These are phyloP conservation scores for Cephus cinctus DNA, from an alignment of 1,140 invertebrate genomes.

Conservation along the genomic window DNA sequence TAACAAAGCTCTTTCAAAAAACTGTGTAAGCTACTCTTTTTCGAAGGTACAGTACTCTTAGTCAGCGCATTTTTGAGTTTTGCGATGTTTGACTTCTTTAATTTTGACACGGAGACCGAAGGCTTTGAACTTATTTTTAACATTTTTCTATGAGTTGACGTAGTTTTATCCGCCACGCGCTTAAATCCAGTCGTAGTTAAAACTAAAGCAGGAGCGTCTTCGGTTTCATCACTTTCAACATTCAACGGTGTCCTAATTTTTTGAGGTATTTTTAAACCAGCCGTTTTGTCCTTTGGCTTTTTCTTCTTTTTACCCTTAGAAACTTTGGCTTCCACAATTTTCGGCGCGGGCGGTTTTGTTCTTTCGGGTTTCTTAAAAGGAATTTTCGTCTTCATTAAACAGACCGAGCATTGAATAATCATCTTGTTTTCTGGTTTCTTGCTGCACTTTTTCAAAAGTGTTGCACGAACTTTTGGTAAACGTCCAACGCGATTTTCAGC, in stretches of 20 bases:
- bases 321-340: slow-evolving; percentile 5
- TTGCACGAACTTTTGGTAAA: slow-evolving; percentile 28
- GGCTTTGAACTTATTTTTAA: slow-evolving; percentile 6
- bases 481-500: slow-evolving; percentile 8
- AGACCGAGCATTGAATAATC: slow-evolving; percentile 38
- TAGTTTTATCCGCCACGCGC: too few relatives aligned
- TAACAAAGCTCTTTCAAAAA: slow-evolving; percentile 31
- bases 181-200: too few relatives aligned
- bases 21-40: slow-evolving; percentile 25
- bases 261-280: slow-evolving; percentile 39
- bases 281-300: slow-evolving; percentile 38
- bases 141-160: slow-evolving; percentile 12
- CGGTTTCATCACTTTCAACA: too few relatives aligned
- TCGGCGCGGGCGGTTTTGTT: slow-evolving; percentile 13
- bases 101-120: slow-evolving; percentile 21
- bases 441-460: slow-evolving; percentile 31
- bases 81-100: slow-evolving; percentile 30
- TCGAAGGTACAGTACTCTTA: slow-evolving; percentile 9
- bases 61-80: slow-evolving; percentile 34
- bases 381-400: slow-evolving; percentile 30
- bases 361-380: slow-evolving; percentile 33
- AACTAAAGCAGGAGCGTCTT: too few relatives aligned
- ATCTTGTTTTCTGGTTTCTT: slow-evolving; percentile 39
- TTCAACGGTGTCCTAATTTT: slow-evolving; percentile 6
- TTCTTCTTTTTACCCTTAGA: slow-evolving; percentile 40